A percentile compares a stretch with the other conserved stretches of the same genome.
phyloP scores from a whole-genome alignment of 1,140 invertebrate genomes.

The Hypothenemus hampei region DNA sequence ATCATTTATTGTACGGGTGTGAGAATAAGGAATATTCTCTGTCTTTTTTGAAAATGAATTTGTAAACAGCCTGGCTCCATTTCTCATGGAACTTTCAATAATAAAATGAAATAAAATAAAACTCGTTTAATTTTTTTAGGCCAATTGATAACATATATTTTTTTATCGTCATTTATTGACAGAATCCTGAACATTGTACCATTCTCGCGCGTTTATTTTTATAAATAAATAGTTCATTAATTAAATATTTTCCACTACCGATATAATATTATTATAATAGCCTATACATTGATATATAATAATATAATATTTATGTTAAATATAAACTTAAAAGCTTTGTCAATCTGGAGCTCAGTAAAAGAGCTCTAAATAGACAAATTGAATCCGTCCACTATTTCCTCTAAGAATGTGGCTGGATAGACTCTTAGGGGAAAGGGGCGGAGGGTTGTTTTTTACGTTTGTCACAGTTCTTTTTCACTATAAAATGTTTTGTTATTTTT shows the following conservation, averaged over 20 bases:
- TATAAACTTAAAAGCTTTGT: no score
- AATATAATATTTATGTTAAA: neutral
- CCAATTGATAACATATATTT: constrained; percentile 44
- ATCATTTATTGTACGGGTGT: neutral
- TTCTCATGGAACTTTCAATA: no score
- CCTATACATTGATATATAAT: neutral
- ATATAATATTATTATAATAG: neutral
- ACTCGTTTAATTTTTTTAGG: constrained; percentile 40
- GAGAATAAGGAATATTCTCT: neutral
- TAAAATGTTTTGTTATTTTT: neutral
- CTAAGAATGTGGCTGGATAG: constrained; percentile 46
- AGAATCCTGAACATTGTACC: constrained; percentile 46
- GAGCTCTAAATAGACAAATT: no score
- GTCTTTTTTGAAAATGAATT: neutral
- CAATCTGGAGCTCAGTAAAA: no score
- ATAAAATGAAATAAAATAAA: constrained; percentile 7
- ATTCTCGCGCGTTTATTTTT: constrained; percentile 42
- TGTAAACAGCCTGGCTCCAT: no score
- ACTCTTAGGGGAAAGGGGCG: constrained; percentile 43
- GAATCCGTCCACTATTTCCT: constrained; percentile 37
- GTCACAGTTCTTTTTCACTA: neutral
- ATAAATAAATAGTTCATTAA: constrained; percentile 37
- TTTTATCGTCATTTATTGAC: constrained; percentile 43
- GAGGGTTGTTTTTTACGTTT: constrained; percentile 28
- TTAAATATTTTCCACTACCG: constrained; percentile 3